phyloP scores from a whole-genome alignment of 2,113 vertebrate genomes.

The Scophthalmus maximus region DNA sequence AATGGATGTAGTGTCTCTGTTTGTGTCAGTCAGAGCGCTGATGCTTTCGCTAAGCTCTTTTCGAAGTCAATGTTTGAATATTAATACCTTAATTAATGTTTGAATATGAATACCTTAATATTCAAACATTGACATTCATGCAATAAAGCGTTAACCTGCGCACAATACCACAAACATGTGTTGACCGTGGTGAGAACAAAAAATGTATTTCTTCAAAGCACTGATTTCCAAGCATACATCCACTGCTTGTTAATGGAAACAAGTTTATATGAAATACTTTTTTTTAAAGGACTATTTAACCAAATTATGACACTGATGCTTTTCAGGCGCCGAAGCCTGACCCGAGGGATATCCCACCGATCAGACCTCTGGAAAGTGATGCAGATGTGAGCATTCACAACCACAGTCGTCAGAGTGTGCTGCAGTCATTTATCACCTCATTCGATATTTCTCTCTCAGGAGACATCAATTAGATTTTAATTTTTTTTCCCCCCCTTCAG shows the following conservation, averaged over 20 bases:
- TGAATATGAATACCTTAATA: not conserved
- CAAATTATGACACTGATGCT: slow-evolving; percentile 16
- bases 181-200: not conserved
- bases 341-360: slow-evolving; percentile 62
- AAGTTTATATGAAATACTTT: not conserved
- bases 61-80: no score
- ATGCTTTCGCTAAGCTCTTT: no score
- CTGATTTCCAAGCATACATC: no score
- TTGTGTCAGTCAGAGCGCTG: not conserved
- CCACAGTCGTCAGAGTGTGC: not conserved
- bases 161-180: not conserved
- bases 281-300: not conserved
- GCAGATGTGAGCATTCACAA: slow-evolving; percentile 81
- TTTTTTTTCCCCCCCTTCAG: slow-evolving; percentile 67
- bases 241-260: not conserved
- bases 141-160: slow-evolving; percentile 2
- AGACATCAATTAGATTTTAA: not conserved
- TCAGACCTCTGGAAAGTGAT: slow-evolving; percentile 80
- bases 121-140: not conserved
- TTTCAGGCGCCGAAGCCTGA: slow-evolving; percentile 75
- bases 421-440: not conserved
- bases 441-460: slow-evolving; percentile 1
- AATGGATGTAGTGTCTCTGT: not conserved
- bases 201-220: not conserved
- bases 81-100: not conserved